phyloP scores from a whole-genome alignment of 2,888 invertebrate species.

The Buathra laborator region DNA sequence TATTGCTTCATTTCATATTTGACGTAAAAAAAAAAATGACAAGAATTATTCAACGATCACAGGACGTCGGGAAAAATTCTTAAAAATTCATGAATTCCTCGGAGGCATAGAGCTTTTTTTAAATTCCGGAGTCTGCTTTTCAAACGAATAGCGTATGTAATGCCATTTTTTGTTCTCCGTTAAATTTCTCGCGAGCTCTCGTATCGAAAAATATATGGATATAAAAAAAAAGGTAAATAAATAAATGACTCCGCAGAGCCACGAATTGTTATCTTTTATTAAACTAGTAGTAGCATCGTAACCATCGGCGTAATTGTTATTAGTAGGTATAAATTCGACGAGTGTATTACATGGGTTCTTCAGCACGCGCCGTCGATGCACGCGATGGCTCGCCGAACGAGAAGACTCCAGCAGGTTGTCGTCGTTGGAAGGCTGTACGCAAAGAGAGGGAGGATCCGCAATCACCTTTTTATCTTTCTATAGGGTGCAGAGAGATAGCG shows the following conservation, averaged over 20 bases:
- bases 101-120: too few species aligned
- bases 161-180: neutral
- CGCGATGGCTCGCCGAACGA: neutral
- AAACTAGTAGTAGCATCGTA: neutral
- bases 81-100: neutral
- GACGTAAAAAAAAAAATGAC: too few species aligned
- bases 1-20: too few species aligned
- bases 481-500: neutral
- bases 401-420: slow-evolving; percentile 13
- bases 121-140: neutral
- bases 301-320: slow-evolving; percentile 2
- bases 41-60: neutral
- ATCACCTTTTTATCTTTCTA: slow-evolving; percentile 3
- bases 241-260: neutral
- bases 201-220: neutral
- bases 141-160: neutral
- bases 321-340: neutral
- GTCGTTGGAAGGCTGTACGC: too few species aligned
- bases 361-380: slow-evolving; percentile 1
- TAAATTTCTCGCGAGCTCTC: neutral
- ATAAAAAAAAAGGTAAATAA: neutral
- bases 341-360: neutral
- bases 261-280: neutral
- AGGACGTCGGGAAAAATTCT: neutral
- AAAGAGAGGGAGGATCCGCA: neutral